These are phyloP conservation scores for Heloderma charlesbogerti DNA, from an alignment of 2,113 vertebrate genomes.

Conservation along the genomic window DNA sequence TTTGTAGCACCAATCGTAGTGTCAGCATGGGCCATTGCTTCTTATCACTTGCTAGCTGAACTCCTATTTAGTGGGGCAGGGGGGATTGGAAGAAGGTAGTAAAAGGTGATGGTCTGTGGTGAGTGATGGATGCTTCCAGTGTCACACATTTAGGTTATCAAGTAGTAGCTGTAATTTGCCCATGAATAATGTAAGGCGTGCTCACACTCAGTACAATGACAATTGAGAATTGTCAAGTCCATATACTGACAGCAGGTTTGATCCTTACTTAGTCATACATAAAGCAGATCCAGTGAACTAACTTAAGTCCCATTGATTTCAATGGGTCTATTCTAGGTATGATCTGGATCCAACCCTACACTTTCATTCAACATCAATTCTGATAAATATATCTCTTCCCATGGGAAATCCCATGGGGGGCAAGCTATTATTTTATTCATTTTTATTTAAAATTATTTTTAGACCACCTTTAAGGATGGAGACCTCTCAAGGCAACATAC, in stretches of 20 bases:
- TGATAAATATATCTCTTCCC: not conserved
- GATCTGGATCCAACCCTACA: too few species aligned
- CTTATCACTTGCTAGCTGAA: not conserved
- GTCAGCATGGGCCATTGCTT: not conserved
- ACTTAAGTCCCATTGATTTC: too few species aligned
- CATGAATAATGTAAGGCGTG: not conserved
- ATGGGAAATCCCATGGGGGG: not conserved
- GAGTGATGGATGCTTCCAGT: not conserved
- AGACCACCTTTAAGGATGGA: too few species aligned
- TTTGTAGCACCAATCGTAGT: too few species aligned
- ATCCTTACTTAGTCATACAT: too few species aligned
- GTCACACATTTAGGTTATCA: not conserved
- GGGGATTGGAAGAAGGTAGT: not conserved
- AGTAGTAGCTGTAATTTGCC: not conserved
- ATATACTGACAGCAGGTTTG: not conserved
- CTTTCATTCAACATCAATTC: not conserved
- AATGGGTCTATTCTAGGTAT: too few species aligned
- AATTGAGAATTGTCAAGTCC: not conserved
- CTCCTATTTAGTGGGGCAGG: not conserved
- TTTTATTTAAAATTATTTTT: too few species aligned
- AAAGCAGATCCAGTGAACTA: too few species aligned
- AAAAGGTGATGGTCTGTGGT: not conserved
- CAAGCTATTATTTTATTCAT: too few species aligned
- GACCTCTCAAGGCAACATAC: too few species aligned
- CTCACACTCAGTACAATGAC: not conserved